These are phyloP conservation scores for Drosophila fulvimacula DNA, from an alignment of 2,888 invertebrate genomes.

Conservation along the genomic window DNA sequence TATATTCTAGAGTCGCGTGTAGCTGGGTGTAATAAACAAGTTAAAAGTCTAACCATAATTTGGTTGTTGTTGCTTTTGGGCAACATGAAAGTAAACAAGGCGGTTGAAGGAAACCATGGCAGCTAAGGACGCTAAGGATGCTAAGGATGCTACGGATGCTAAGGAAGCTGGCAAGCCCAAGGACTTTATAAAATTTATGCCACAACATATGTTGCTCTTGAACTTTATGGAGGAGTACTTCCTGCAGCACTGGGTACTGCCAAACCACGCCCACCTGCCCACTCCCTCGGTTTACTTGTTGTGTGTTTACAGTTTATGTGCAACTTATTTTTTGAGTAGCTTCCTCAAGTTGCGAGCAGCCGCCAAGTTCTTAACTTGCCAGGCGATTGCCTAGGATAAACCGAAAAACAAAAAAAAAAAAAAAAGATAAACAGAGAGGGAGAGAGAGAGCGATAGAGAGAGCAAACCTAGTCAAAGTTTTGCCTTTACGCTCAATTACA, in stretches of 20 bases:
- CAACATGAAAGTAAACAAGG: constrained; percentile 63
- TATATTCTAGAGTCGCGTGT: constrained; percentile 41
- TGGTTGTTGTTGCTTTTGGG: constrained; percentile 53
- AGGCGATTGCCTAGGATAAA: constrained; percentile 35
- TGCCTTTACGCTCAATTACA: constrained; percentile 80
- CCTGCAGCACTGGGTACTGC: neutral
- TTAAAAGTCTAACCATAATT: constrained; percentile 84
- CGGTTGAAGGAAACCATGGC: constrained; percentile 4
- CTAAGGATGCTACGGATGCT: neutral
- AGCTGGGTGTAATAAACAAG: constrained; percentile 78
- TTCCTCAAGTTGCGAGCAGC: constrained; percentile 73
- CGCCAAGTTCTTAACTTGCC: constrained; percentile 41
- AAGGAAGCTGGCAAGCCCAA: constrained; percentile 27
- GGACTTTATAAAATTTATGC: constrained; percentile 73
- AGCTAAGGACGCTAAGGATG: constrained; percentile 4
- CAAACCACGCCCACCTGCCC: constrained; percentile 8
- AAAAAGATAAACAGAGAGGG: neutral
- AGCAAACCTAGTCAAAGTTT: constrained; percentile 67
- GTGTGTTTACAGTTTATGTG: constrained; percentile 71
- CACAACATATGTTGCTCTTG: constrained; percentile 79
- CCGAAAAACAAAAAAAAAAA: constrained; percentile 12
- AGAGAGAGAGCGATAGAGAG: no score
- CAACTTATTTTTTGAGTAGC: constrained; percentile 74
- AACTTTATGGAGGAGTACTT: constrained; percentile 59
- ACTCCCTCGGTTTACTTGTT: constrained; percentile 12